Conservation (phyloP, 1,140 invertebrate species). For the Thaumetopoea pityocampa region DNA sequence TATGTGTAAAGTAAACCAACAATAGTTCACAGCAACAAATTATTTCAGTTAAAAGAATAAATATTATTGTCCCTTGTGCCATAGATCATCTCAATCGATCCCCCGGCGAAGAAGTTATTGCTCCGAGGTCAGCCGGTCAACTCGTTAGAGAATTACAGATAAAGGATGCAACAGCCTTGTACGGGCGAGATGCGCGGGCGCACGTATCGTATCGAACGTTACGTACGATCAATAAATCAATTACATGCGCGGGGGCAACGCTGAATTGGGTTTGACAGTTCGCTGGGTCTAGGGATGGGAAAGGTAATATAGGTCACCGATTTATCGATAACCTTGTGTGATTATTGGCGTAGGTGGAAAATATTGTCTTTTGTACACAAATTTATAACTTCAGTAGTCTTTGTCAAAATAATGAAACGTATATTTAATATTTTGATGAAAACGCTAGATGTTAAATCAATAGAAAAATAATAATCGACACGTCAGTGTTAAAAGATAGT, state of each 20-base stretch:
- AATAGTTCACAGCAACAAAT: no score
- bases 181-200: conserved; percentile 40
- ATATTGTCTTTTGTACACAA: no score
- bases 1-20: no score
- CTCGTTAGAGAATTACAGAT: conserved; percentile 51
- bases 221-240: conserved; percentile 75
- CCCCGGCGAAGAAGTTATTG: conserved; percentile 45
- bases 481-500: no score
- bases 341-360: no score
- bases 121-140: conserved; percentile 63
- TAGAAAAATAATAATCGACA: no score
- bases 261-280: conserved; percentile 73
- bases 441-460: no score
- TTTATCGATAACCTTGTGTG: conserved; percentile 18
- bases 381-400: no score
- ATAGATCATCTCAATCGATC: conserved; percentile 34
- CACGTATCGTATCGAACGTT: conserved; percentile 66
- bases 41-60: no score
- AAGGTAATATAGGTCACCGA: conserved; percentile 25
- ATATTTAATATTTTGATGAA: no score
- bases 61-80: conserved; percentile 3
- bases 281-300: conserved; percentile 54
- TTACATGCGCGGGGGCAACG: conserved; percentile 67
- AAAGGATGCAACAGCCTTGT: conserved; percentile 61
- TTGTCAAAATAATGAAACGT: no score